Evolutionary conservation across 1,140 invertebrate genomes (phyloP).

Genomic region (Stratiolaelaps scimitus): DNA sequence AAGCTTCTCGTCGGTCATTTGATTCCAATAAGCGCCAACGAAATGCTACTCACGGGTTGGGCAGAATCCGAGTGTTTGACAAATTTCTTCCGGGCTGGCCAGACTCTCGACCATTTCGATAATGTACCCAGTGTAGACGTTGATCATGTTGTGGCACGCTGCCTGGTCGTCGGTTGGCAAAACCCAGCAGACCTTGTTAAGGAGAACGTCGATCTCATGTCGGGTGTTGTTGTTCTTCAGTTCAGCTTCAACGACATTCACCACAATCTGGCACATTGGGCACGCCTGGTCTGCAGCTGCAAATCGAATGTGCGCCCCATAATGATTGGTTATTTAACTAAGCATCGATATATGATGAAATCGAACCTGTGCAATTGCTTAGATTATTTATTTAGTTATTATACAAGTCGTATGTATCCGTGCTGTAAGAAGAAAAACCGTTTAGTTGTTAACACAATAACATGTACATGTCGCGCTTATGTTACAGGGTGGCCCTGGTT

Average conservation of each 20-base stretch:
- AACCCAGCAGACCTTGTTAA: slow-evolving; percentile 1
- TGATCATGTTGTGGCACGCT: slow-evolving; percentile 1
- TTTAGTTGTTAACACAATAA: too few relatives aligned
- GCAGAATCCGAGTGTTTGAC: slow-evolving; percentile 6
- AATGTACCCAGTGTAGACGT: slow-evolving; percentile 19
- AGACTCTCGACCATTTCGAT: slow-evolving; percentile 16
- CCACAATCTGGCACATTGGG: slow-evolving; percentile 1
- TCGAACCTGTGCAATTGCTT: too few relatives aligned
- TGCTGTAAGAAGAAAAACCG: too few relatives aligned
- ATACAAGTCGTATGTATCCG: too few relatives aligned
- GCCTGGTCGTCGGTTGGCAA: background rate
- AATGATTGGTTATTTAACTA: too few relatives aligned
- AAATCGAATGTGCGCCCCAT: too few relatives aligned
- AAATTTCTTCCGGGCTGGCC: background rate
- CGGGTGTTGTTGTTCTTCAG: slow-evolving; percentile 1
- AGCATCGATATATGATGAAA: too few relatives aligned
- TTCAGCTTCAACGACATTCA: background rate
- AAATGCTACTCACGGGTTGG: background rate
- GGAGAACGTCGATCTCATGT: background rate
- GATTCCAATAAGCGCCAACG: too few relatives aligned
- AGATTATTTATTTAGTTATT: too few relatives aligned
- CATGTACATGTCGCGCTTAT: too few relatives aligned
- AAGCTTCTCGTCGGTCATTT: too few relatives aligned
- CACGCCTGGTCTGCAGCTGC: background rate
- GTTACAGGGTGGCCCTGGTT: too few relatives aligned